Evolutionary conservation across 2,113 vertebrate species (phyloP), one percentile per base, ranked within the genome.

Genomic region (Scomber japonicus): DNA sequence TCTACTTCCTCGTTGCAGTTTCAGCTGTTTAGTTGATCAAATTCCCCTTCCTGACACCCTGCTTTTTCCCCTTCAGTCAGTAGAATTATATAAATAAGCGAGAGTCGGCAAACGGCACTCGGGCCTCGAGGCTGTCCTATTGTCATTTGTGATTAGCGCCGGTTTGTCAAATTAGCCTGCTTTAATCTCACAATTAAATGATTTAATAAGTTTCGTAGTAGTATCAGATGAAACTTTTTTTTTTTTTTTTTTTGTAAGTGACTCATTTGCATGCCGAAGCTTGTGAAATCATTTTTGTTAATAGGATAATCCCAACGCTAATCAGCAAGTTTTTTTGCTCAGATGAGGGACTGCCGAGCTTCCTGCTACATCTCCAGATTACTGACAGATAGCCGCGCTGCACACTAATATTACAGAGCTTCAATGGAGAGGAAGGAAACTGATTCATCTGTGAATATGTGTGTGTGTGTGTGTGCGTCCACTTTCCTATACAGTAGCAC

Each of bases 141-240:
- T 91, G 90, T 94, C 90, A 71, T 83, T 88, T 82, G 80, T 82
- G 84, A 93, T 90, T 89, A 91, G 89, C 63, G 87, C 80, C 80
- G 84, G 72, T 91, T 89, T 90, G 91, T 90, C 75, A 86, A 90
- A 93, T 90, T 89, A 93, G 79, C 61, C 59, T 63, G 21, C 82
- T 82, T 86, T 87, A 88, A 87, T 89, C 80, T 83, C 73, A 85
- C 89, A 86, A 88, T 91, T 83, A 91, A 84, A 88, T 84, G 71
- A 92, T 90, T 81, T 80, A 87, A 80, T 92, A 90, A 66, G 74
- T 90, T 87, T 83, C 7, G 30, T 75, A 17, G 62, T 62, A 48
- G 84, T 89, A 90, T 92, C 88, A 82, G 89, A 88, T 88, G 83
- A 78, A 87, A 91, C 85, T 90, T 87, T 27, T 27, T 21, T 21